Base-by-base conservation (phyloP, 1,140 invertebrate species). In the Varroa destructor region DNA sequence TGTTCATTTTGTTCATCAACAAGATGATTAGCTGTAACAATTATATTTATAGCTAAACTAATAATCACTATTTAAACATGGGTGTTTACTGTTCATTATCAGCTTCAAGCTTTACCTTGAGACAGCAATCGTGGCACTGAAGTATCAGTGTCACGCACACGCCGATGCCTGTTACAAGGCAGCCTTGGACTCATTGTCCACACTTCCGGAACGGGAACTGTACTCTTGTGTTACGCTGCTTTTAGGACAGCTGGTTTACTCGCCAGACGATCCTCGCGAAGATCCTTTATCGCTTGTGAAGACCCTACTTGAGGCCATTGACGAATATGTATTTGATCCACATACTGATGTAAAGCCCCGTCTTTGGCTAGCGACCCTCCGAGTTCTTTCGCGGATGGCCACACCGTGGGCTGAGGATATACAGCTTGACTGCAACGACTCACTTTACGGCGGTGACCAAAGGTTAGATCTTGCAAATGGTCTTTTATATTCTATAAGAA, bases 91-190 rank as follows among this genome's bases (percentile, higher is more conserved):
- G 8, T 51, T 8, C 46, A 8, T 51, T 3, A 51, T 37, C 61
- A 67, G 61, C 12, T 67, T 67, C 61, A 67, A 67, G 61, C 61
- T 67, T 37, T 67, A 67, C 46, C 40, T 67, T 40, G 61, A 67
- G 40, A 36, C 61, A 12, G 61, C 61, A 46, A 67, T 40, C 61
- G 61, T 67, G 12, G 61, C 61, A 2, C 1, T 67, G 37, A 67
- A 67, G 36, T 43, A 46, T 40, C 61, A 67, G 8, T 67, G 61
- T 40, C 46, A 67, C 8, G 37, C 61, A 4, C 61, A 67, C 37
- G 61, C 61, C 40, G 61, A 67, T 67, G 61, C 40, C 37, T 67
- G 61, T 40, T 67, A 67, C 8, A 12, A 67, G 3, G 61, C 61
- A 43, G 61, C 61, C 1, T 37, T 67, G 12, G 61, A 67, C 12